These are phyloP conservation scores for Spatulosminthurus flaviceps DNA, from an alignment of 2,888 invertebrate species.

Conservation along the genomic window DNA sequence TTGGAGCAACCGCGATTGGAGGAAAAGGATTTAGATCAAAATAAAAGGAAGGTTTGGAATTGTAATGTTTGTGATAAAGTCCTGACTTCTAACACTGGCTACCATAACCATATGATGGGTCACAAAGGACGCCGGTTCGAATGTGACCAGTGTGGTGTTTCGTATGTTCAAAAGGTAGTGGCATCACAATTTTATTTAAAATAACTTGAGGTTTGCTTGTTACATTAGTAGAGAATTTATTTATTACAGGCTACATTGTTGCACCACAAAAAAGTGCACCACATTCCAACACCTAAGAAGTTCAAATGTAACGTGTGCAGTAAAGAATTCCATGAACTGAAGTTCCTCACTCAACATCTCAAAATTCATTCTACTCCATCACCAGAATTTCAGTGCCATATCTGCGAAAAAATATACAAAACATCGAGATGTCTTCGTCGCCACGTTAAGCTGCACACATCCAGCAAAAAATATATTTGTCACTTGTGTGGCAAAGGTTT, in stretches of 20 bases:
- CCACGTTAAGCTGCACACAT: conserved; percentile 56
- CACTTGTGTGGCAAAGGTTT: conserved; percentile 57
- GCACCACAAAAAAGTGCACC: conserved; percentile 58
- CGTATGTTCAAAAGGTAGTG: conserved; percentile 71
- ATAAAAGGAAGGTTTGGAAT: conserved; percentile 30
- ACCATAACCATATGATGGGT: conserved; percentile 68
- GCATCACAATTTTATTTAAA: too few relatives aligned
- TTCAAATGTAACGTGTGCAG: conserved; percentile 46
- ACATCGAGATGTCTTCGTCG: conserved; percentile 55
- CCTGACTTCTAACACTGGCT: conserved; percentile 62
- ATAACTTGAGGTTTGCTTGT: too few relatives aligned
- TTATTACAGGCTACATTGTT: conserved; percentile 51
- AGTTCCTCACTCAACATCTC: conserved; percentile 65
- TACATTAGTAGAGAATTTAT: background rate
- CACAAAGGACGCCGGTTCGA: conserved; percentile 66
- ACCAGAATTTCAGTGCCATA: conserved; percentile 67
- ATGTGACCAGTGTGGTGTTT: conserved; percentile 72
- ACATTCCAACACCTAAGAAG: conserved; percentile 41
- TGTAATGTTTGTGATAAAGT: conserved; percentile 51
- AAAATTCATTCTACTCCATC: conserved; percentile 67
- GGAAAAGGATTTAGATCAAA: background rate
- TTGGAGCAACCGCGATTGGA: background rate
- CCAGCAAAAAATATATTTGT: conserved; percentile 53
- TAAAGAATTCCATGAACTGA: conserved; percentile 49
- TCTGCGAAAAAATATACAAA: conserved; percentile 69